Evolutionary conservation across 1,140 invertebrate genomes (phyloP), one percentile per base, ranked within the genome.

Genomic region (Aphaenogaster floridana): DNA sequence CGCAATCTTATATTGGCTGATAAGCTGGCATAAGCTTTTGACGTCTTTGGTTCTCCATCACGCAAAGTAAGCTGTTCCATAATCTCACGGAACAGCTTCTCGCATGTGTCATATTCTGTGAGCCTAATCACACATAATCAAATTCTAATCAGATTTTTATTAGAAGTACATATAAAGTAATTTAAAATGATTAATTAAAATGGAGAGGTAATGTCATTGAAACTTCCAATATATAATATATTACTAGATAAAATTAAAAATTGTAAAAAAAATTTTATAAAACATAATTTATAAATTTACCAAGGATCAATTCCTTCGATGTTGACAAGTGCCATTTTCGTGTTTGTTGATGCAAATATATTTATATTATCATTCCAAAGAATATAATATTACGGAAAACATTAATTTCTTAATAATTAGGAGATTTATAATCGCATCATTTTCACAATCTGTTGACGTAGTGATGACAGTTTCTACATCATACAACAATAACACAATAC

Each of bases 71-170:
- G 84, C 87, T 97, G 96, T 87, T 96, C 96, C 93, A 97, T 96
- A 61, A 97, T 96, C 87, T 97, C 96, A 79, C 97, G 95, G 85
- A 96, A 96, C 3, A 97, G 90, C 74, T 96, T 96, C 91, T 97
- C 96, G 90, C 97, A 97, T 0, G 96, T 96, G 86, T 97, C 97
- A 93, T 97, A 96, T 90, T 97, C 97, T 0, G 95, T 92, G 4
- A 97, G 94, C 97, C 97, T 97, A 85, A 34, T 63, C 1, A 88
- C 5, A 68, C 15, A 54, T 9, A 13, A 1, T 69, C 11, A 64
- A 64, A 74, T 28, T 42, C 45, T 34, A 42, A 84, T 50, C 66
- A 66, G 5, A 77, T 39, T 61, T 90, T 52, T 34, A 57, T 59
- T 28, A 28, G 0, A 28, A 28, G 6, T 87, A 15, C 15, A 36